Percentiles rank a stretch among this genome's conserved stretches.
phyloP scores from a whole-genome alignment of 2,797 vertebrate species.

The Distichodus sexfasciatus region DNA sequence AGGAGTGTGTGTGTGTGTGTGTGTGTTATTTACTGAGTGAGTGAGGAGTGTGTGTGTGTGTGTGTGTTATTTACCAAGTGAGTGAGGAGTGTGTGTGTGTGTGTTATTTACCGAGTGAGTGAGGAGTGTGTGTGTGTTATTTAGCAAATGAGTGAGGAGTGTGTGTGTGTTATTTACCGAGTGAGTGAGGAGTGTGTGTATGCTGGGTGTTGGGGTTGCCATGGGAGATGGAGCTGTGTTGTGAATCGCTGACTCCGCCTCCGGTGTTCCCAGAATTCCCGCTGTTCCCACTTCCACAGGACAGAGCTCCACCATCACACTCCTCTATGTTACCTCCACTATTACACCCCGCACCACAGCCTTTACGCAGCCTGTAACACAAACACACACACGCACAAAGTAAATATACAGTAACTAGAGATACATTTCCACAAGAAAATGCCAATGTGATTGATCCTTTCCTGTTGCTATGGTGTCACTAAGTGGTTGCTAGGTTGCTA shows the following conservation, averaged over 20 bases:
- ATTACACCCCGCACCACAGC: slow-evolving; percentile 97
- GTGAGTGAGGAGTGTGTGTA: slow-evolving; percentile 79
- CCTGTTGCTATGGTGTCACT: too few relatives aligned
- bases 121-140: not conserved
- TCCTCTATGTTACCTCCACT: slow-evolving; percentile 97
- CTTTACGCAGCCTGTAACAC: slow-evolving; percentile 84
- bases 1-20: not conserved
- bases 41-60: not conserved
- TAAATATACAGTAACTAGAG: not conserved
- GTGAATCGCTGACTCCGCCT: slow-evolving; percentile 74
- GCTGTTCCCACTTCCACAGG: slow-evolving; percentile 81
- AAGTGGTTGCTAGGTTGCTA: too few relatives aligned
- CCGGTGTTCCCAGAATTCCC: slow-evolving; percentile 54
- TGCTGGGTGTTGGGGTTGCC: slow-evolving; percentile 79
- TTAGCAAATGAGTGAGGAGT: not conserved
- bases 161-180: slow-evolving; percentile 71
- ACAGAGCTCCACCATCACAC: slow-evolving; percentile 61
- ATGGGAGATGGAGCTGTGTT: slow-evolving; percentile 84
- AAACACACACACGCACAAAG: not conserved
- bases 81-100: not conserved
- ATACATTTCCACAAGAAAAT: not conserved
- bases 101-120: not conserved
- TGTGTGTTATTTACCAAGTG: not conserved
- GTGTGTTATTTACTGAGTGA: not conserved
- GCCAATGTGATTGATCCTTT: too few relatives aligned